phyloP scores from a whole-genome alignment of 2,797 vertebrate genomes.

The Chiloscyllium punctatum region DNA sequence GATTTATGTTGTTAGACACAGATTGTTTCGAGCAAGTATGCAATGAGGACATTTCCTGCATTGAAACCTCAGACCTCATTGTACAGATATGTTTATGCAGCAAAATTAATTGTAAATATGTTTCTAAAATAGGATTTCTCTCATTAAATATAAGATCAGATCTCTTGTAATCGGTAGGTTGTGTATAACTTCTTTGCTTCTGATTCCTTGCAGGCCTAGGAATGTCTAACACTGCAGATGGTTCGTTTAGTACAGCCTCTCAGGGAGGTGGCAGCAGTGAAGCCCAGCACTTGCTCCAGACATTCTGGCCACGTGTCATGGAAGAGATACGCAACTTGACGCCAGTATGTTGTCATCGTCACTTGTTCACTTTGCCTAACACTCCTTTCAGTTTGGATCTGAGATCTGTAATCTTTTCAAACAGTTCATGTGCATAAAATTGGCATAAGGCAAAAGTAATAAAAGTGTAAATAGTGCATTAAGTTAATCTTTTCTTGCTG shows the following conservation, averaged over 20 bases:
- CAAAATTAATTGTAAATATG: background rate
- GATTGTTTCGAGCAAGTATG: background rate
- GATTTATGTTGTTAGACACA: background rate
- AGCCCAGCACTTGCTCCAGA: conserved; percentile 93
- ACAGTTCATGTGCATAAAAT: conserved; percentile 17
- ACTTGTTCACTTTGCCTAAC: background rate
- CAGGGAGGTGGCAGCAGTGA: conserved; percentile 65
- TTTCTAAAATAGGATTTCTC: background rate
- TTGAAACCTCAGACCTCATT: background rate
- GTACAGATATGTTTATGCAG: background rate
- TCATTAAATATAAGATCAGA: background rate
- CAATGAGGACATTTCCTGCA: background rate
- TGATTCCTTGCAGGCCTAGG: conserved; percentile 43
- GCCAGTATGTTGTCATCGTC: conserved; percentile 65
- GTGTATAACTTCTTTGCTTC: background rate
- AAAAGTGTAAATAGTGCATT: background rate
- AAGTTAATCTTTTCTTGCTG: background rate
- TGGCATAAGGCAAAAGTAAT: background rate
- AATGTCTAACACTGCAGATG: conserved; percentile 76
- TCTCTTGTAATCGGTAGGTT: background rate
- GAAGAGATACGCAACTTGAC: conserved; percentile 96
- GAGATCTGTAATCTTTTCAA: conserved; percentile 39
- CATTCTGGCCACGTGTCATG: conserved; percentile 97
- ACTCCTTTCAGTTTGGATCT: background rate
- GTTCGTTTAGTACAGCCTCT: conserved; percentile 65